phyloP scores from a whole-genome alignment of 2,113 vertebrate genomes.

The Centropus unirufus region DNA sequence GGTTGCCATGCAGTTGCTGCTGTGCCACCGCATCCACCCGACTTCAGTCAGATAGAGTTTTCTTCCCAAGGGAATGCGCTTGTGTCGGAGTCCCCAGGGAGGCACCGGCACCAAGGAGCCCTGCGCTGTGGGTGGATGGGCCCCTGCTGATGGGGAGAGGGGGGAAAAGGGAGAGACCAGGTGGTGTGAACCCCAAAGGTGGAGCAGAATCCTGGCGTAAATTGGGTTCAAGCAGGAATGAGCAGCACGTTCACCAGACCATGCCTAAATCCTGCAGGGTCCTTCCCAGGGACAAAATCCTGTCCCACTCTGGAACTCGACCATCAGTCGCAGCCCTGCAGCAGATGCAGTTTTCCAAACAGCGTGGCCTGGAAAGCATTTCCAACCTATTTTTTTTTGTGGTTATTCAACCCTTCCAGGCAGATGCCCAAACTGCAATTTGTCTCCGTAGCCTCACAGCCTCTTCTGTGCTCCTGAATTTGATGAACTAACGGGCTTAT shows the following conservation, averaged over 20 bases:
- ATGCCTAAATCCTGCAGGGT: fast-evolving
- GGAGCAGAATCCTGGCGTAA: fast-evolving
- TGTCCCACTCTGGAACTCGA: fast-evolving
- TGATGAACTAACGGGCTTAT: background rate
- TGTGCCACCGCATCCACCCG: background rate
- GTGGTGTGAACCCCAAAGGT: fast-evolving
- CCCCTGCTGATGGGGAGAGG: fast-evolving
- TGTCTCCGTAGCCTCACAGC: background rate
- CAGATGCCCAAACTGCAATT: background rate
- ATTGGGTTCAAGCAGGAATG: fast-evolving
- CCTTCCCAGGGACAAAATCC: background rate
- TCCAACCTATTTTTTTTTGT: background rate
- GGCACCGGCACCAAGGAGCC: background rate
- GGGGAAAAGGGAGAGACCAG: background rate
- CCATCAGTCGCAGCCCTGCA: background rate
- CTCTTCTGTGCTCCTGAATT: background rate
- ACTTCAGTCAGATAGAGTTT: background rate
- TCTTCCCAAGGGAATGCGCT: background rate
- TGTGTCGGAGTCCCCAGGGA: background rate
- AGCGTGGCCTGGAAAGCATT: background rate
- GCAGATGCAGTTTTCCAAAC: background rate
- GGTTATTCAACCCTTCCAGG: background rate
- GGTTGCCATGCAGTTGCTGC: conserved; percentile 49
- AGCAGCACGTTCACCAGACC: fast-evolving
- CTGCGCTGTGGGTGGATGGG: background rate